Conservation (phyloP, 2,113 vertebrate genomes). For the Corythaeola cristata region DNA sequence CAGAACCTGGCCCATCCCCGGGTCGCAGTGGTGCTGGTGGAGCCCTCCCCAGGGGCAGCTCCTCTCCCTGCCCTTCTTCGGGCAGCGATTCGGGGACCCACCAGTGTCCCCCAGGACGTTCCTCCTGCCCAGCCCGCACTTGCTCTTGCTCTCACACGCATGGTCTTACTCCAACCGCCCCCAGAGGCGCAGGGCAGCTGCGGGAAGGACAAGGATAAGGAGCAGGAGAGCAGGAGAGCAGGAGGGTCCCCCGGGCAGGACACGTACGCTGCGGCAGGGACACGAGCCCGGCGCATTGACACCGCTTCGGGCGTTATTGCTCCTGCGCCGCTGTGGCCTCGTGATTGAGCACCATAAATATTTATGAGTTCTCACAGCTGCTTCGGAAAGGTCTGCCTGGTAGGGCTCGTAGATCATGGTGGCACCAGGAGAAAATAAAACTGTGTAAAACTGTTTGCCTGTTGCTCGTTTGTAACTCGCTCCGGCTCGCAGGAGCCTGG, state of each 20-base stretch:
- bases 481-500: background rate
- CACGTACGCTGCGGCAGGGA: background rate
- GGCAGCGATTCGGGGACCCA: background rate
- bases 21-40: background rate
- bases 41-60: background rate
- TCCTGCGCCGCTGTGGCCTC: background rate
- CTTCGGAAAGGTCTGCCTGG: background rate
- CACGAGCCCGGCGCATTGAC: background rate
- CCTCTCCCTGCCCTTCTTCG: background rate
- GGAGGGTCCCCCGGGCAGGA: background rate
- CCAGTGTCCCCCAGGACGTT: background rate
- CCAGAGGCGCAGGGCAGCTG: background rate
- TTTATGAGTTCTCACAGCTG: conserved; percentile 8
- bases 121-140: background rate
- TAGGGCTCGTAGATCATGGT: background rate
- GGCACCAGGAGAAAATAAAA: background rate
- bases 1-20: background rate
- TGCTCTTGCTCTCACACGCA: background rate
- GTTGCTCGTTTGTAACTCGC: background rate
- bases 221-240: too few species aligned
- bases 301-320: background rate
- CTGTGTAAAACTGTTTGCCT: background rate
- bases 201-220: background rate
- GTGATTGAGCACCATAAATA: conserved; percentile 32
- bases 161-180: background rate